A percentile compares a stretch with the other conserved stretches of the same genome.
Evolutionary conservation across 2,113 vertebrate genomes (phyloP).

Genomic region (Cyprinodon tularosa): DNA sequence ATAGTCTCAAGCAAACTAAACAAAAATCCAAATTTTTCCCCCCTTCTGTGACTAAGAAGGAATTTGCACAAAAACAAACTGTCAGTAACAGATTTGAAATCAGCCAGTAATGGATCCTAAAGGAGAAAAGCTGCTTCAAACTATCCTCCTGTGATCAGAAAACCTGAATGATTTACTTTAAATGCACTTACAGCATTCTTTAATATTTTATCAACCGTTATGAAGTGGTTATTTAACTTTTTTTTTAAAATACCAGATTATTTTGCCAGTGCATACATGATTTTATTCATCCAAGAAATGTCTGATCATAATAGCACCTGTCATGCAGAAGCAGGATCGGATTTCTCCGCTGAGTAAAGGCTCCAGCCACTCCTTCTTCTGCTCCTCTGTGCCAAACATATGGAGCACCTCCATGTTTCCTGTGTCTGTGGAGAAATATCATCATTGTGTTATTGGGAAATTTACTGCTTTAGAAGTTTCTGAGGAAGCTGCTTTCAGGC

Average conservation of each 20-base stretch:
- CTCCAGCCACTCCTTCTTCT: constrained; percentile 91
- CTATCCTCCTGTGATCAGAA: not conserved
- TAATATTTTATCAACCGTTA: not conserved
- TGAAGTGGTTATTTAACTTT: not conserved
- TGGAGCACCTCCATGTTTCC: constrained; percentile 96
- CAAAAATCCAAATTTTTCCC: not conserved
- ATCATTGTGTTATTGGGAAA: not conserved
- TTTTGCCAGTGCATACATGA: not conserved
- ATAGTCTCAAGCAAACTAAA: not conserved
- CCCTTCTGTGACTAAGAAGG: not conserved
- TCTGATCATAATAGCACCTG: constrained; percentile 77
- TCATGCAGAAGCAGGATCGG: constrained; percentile 95
- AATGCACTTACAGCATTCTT: not conserved
- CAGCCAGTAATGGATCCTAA: too few species aligned
- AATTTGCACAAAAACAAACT: not conserved
- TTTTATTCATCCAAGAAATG: not conserved
- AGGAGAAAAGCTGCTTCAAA: too few species aligned
- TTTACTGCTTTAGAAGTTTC: not conserved
- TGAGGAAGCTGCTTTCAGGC: not conserved
- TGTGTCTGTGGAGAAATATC: constrained; percentile 79
- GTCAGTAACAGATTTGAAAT: not conserved
- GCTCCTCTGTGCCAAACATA: constrained; percentile 89
- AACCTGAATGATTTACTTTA: not conserved
- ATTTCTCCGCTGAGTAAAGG: constrained; percentile 90
- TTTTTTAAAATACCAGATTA: not conserved